phyloP scores from a whole-genome alignment of 2,797 vertebrate species.

The Enteromius viviparus region DNA sequence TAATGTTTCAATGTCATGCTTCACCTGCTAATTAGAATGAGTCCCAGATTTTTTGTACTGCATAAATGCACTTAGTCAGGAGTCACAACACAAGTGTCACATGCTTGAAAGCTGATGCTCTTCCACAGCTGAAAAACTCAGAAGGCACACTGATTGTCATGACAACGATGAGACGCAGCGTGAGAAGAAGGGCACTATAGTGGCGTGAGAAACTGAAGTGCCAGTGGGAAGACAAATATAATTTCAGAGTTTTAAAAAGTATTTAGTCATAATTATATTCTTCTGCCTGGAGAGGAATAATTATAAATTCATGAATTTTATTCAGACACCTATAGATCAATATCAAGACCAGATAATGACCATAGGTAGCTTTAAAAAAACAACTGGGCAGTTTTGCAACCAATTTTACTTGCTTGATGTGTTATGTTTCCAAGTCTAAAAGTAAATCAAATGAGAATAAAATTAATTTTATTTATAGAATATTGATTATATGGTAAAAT shows the following conservation, averaged over 20 bases:
- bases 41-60: neutral
- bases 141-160: neutral
- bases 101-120: constrained; percentile 14
- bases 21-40: neutral
- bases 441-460: neutral
- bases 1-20: neutral
- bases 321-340: neutral
- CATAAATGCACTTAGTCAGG: constrained; percentile 1
- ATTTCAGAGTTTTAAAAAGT: neutral
- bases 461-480: neutral
- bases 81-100: neutral
- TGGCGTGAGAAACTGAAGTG: neutral
- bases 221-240: neutral
- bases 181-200: neutral
- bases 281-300: neutral
- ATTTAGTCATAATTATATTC: neutral
- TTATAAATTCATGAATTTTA: neutral
- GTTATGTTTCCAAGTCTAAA: neutral
- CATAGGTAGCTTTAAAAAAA: neutral
- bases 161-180: neutral
- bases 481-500: neutral
- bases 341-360: neutral
- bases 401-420: neutral
- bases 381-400: neutral
- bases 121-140: neutral